phyloP scores from a whole-genome alignment of 2,113 vertebrate genomes.

The Phaethon lepturus region DNA sequence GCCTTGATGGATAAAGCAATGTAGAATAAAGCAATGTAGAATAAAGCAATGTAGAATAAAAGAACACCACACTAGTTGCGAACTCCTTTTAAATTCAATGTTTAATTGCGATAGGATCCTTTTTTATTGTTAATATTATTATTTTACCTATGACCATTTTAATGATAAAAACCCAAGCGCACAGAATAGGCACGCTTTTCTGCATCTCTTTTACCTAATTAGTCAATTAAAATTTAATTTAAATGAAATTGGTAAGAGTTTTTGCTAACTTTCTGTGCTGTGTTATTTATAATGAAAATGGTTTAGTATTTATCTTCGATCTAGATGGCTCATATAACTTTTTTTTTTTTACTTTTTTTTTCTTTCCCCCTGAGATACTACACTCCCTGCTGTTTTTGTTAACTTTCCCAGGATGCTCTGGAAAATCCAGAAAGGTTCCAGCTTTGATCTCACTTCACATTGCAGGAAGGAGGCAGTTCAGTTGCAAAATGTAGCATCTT shows the following conservation, averaged over 20 bases:
- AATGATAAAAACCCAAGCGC: background rate
- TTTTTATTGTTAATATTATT: background rate
- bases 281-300: background rate
- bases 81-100: background rate
- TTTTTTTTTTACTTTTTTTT: background rate
- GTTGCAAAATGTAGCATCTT: background rate
- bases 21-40: background rate
- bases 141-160: background rate
- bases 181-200: background rate
- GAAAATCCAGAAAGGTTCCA: background rate
- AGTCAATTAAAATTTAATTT: background rate
- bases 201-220: background rate
- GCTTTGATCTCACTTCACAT: background rate
- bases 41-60: background rate
- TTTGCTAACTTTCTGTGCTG: background rate
- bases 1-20: background rate
- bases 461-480: background rate
- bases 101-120: background rate
- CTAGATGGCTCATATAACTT: background rate
- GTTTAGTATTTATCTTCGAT: background rate
- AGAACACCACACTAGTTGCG: background rate
- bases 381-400: background rate
- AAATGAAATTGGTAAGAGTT: background rate
- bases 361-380: too few species aligned
- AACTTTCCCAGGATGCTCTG: background rate